Evolutionary conservation across 2,113 vertebrate genomes (phyloP).

Genomic region (Empidonax alnorum): DNA sequence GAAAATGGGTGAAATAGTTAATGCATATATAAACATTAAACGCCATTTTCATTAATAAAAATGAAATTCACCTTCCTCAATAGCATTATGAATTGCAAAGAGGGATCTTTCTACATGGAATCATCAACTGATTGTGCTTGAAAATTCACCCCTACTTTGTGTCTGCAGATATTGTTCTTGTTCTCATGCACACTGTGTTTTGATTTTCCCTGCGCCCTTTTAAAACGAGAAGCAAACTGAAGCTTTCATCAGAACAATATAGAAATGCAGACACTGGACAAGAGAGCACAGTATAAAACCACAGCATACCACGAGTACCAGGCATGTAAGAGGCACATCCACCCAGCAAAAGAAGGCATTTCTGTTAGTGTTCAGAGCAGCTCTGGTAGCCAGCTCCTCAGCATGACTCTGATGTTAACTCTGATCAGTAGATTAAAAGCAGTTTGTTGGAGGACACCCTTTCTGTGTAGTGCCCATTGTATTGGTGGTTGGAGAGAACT

Average conservation of each 20-base stretch:
- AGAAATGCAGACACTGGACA: background rate
- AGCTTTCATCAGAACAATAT: background rate
- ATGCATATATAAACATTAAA: background rate
- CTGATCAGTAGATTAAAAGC: background rate
- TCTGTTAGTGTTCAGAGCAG: background rate
- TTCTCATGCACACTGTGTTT: background rate
- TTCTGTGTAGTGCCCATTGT: background rate
- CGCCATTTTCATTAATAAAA: background rate
- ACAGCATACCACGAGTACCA: rapidly evolving
- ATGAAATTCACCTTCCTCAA: background rate
- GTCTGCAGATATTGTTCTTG: background rate
- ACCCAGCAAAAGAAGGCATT: background rate
- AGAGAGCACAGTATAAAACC: background rate
- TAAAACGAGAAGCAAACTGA: background rate
- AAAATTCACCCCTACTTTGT: background rate
- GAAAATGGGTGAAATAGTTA: background rate
- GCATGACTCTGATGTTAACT: no score
- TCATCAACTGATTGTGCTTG: background rate
- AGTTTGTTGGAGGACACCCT: background rate
- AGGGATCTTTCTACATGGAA: background rate
- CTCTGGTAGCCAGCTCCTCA: background rate
- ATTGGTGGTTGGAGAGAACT: background rate
- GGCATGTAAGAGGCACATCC: background rate
- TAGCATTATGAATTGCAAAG: background rate
- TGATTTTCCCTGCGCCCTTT: background rate